phyloP scores from a whole-genome alignment of 2,888 invertebrate species.

The Caenorhabditis doughertyi region DNA sequence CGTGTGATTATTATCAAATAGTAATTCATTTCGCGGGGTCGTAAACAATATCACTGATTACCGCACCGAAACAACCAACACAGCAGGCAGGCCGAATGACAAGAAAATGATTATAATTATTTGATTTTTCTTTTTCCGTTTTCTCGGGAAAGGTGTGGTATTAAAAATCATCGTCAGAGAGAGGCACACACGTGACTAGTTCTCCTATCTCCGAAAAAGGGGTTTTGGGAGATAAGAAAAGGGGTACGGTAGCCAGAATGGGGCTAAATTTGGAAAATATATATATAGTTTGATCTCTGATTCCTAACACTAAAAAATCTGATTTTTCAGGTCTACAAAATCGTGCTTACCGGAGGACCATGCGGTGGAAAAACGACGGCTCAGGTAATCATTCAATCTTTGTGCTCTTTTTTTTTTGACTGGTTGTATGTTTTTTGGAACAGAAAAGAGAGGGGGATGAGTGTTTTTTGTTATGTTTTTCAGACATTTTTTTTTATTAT shows the following conservation, averaged over 20 bases:
- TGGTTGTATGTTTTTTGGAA: background rate
- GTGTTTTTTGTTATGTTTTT: no score
- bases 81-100: background rate
- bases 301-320: background rate
- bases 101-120: slow-evolving; percentile 23
- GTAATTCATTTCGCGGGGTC: no score
- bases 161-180: no score
- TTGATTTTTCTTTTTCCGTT: slow-evolving; percentile 29
- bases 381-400: no score
- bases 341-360: slow-evolving; percentile 82
- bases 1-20: slow-evolving; percentile 1
- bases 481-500: no score
- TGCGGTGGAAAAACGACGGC: slow-evolving; percentile 83
- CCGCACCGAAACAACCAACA: no score
- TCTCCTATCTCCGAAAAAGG: slow-evolving; percentile 3
- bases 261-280: background rate
- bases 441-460: no score
- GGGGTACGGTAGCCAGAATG: slow-evolving; percentile 31
- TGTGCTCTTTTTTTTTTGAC: slow-evolving; percentile 13
- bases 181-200: slow-evolving; percentile 38
- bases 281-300: no score
- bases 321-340: slow-evolving; percentile 70
- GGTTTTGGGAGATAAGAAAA: background rate
- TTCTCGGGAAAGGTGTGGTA: background rate
- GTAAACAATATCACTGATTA: slow-evolving; percentile 24